Percentiles rank a stretch among this genome's conserved stretches.
Evolutionary conservation across 2,888 invertebrate species (phyloP).

Genomic region (Eupithecia centaureata): DNA sequence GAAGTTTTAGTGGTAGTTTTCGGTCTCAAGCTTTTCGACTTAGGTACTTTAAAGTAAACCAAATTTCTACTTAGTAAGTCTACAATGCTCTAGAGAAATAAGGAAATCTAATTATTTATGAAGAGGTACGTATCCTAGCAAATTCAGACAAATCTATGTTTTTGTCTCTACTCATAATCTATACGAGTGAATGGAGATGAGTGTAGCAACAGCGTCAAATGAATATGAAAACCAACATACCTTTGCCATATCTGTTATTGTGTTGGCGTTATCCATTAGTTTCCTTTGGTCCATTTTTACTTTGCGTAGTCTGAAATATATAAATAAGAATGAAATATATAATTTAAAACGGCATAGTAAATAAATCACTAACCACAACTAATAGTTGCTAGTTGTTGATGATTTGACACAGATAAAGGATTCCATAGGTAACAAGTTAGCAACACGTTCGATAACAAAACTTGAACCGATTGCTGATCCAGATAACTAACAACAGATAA

Average conservation of each 20-base stretch:
- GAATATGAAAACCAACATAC: constrained; percentile 83
- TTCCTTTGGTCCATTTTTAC: constrained; percentile 99
- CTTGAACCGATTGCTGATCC: no score
- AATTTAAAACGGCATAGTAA: no score
- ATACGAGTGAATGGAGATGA: constrained; percentile 67
- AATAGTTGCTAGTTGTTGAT: no score
- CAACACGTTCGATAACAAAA: no score
- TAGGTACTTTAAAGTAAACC: not conserved
- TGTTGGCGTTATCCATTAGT: constrained; percentile 99
- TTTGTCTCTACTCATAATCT: constrained; percentile 35
- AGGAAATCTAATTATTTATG: not conserved
- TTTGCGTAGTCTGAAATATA: constrained; percentile 94
- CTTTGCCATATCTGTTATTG: constrained; percentile 99
- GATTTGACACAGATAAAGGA: no score
- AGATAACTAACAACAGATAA: no score
- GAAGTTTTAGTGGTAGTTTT: constrained; percentile 23
- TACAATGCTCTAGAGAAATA: not conserved
- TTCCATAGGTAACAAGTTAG: no score
- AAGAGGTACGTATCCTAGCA: not conserved
- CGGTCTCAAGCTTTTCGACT: not conserved
- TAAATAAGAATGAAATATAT: no score
- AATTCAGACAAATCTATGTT: not conserved
- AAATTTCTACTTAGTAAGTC: not conserved
- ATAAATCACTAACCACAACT: no score
- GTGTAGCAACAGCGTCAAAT: constrained; percentile 68